Evolutionary conservation across 2,797 vertebrate genomes (phyloP), one percentile per base, ranked within the genome.

Genomic region (Triplophysa bombifrons): DNA sequence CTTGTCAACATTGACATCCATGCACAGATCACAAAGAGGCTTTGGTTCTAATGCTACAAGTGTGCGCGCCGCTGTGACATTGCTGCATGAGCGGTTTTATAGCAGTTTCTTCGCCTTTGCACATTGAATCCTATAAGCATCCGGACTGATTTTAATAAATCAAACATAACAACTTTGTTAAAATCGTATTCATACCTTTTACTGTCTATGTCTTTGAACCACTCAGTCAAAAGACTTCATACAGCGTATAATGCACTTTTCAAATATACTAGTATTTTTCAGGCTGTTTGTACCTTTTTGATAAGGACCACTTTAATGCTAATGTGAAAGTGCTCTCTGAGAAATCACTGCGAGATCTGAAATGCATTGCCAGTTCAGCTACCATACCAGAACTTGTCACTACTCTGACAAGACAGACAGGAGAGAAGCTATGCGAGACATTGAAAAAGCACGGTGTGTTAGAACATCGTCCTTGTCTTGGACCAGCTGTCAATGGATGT

Each of bases 301-400:
- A 50, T 22, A 73, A 74, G 56, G 65, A 74, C 55, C 50, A 64
- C 65, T 82, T 91, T 92, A 91, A 92, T 91, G 89, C 86, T 74
- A 85, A 91, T 89, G 86, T 89, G 84, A 83, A 89, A 88, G 72
- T 87, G 80, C 85, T 90, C 84, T 89, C 88, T 83, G 44, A 86
- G 84, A 89, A 91, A 89, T 87, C 87, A 86, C 84, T 80, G 80
- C 87, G 84, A 88, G 88, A 90, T 90, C 89, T 90, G 88, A 90
- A 90, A 88, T 86, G 89, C 85, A 85, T 88, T 92, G 89, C 89
- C 89, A 90, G 86, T 88, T 93, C 84, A 86, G 80, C 90, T 89
- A 89, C 85, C 85, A 89, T 88, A 90, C 86, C 84, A 88, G 86
- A 87, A 90, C 88, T 89, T 93, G 92, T 90, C 91, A 91, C 85